These are phyloP conservation scores for Coenobita brevimanus DNA, from an alignment of 1,140 invertebrate species.

Conservation along the genomic window DNA sequence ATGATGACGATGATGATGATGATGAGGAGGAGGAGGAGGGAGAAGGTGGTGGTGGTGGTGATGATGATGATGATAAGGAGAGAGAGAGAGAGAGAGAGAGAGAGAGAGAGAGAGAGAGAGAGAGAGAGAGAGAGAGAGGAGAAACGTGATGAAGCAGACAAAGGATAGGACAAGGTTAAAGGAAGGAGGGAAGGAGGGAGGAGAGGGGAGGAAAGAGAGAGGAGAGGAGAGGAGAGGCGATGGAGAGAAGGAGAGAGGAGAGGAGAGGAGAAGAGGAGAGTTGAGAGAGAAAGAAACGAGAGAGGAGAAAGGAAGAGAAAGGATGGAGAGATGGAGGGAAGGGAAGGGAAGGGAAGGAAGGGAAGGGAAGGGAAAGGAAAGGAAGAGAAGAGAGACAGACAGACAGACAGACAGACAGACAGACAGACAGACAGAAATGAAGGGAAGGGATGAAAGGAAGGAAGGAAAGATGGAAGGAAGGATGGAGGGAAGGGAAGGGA, in stretches of 20 bases:
- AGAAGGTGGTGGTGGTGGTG: neutral
- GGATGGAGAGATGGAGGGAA: neutral
- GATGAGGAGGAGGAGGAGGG: no score
- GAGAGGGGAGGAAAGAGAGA: neutral
- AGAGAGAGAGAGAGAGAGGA: neutral
- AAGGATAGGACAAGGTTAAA: neutral
- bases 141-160: neutral
- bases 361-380: neutral
- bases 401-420: neutral
- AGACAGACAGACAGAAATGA: no score
- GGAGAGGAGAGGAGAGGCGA: neutral
- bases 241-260: neutral
- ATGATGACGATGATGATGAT: no score
- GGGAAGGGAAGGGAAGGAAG: neutral
- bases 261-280: neutral
- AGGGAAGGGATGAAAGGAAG: no score
- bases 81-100: neutral
- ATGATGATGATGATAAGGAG: neutral
- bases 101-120: neutral
- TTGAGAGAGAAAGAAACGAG: no score
- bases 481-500: no score
- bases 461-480: no score
- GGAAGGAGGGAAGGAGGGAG: neutral
- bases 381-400: neutral
- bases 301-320: no score